Evolutionary conservation across 2,113 vertebrate species (phyloP).

Genomic region (Poecile atricapillus): DNA sequence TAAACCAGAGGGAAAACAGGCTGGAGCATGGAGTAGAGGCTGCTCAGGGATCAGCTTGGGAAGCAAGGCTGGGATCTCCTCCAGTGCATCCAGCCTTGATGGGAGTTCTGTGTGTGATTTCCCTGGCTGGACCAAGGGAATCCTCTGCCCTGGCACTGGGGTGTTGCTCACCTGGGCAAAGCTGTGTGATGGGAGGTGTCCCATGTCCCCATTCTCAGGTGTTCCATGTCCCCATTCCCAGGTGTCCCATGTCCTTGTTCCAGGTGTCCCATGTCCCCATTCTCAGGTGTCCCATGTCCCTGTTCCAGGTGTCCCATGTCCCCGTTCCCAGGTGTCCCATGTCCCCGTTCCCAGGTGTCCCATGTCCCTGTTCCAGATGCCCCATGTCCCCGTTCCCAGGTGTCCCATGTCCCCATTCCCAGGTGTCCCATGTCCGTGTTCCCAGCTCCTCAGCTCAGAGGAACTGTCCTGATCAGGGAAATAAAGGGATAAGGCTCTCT

Average conservation of each 20-base stretch:
- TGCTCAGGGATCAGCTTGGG: not conserved
- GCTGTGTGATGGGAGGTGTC: not conserved
- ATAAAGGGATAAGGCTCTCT: not conserved
- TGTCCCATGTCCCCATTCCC: not conserved
- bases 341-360: not conserved
- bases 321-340: not conserved
- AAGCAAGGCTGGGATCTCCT: not conserved
- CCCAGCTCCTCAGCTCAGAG: not conserved
- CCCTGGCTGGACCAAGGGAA: not conserved
- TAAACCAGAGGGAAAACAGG: not conserved
- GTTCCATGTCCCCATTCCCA: not conserved
- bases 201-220: not conserved
- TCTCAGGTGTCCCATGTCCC: not conserved
- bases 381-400: not conserved
- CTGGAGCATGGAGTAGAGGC: not conserved
- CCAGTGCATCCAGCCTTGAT: not conserved
- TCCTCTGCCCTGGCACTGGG: not conserved
- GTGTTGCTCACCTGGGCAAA: not conserved
- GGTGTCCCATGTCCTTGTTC: not conserved
- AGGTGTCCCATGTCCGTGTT: not conserved
- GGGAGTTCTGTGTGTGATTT: not conserved
- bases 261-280: accelerated
- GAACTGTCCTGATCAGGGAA: not conserved
- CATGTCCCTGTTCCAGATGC: not conserved
- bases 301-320: accelerated